Evolutionary conservation across 2,797 vertebrate genomes (phyloP).

Genomic region (Liasis olivaceus): DNA sequence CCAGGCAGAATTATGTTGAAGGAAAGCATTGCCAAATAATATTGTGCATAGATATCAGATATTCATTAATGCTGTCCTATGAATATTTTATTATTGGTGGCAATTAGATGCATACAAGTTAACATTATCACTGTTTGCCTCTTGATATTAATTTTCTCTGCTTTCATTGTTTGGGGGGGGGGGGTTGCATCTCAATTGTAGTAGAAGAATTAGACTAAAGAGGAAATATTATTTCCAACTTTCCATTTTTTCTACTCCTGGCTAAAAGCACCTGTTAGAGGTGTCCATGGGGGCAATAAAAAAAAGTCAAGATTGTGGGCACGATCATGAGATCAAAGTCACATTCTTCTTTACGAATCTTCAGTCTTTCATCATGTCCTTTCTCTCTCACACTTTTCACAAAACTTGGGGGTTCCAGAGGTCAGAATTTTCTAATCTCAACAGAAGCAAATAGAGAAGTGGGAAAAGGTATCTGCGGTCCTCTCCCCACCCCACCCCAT

Average conservation of each 20-base stretch:
- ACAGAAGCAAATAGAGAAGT: neutral
- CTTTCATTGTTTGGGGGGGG: conserved; percentile 4
- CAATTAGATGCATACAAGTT: conserved; percentile 43
- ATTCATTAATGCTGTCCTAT: conserved; percentile 32
- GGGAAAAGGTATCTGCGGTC: neutral
- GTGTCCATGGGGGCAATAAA: neutral
- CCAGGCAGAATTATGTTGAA: conserved; percentile 47
- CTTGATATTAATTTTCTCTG: conserved; percentile 46
- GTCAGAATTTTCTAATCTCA: neutral
- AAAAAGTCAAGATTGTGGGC: neutral
- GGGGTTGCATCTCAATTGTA: conserved; percentile 34
- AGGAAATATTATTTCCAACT: conserved; percentile 54
- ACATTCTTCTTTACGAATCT: neutral
- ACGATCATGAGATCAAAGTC: neutral
- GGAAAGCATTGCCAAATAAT: conserved; percentile 50
- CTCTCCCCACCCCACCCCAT: neutral
- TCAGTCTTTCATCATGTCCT: neutral
- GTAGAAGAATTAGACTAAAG: conserved; percentile 41
- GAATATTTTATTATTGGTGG: conserved; percentile 33
- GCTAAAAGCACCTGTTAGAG: conserved; percentile 6
- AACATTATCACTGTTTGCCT: conserved; percentile 25
- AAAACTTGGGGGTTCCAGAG: neutral
- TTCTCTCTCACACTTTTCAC: neutral
- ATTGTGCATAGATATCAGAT: conserved; percentile 22
- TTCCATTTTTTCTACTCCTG: conserved; percentile 12